Conservation (phyloP, 2,797 vertebrate species). For the Tinamus major region DNA sequence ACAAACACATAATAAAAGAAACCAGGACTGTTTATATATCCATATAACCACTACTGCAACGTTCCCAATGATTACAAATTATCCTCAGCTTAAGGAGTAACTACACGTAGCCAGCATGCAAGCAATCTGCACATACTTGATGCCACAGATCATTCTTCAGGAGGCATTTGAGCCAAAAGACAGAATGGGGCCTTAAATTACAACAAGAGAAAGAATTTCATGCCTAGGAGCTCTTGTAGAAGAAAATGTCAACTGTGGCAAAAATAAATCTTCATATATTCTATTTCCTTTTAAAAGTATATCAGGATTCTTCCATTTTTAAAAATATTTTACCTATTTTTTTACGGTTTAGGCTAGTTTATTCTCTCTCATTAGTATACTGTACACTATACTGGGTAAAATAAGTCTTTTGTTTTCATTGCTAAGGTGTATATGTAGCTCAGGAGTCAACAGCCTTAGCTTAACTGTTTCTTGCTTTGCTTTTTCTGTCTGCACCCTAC, state of each 20-base stretch:
- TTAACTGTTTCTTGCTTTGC: background rate
- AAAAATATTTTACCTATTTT: background rate
- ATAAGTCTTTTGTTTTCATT: background rate
- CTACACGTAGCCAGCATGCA: background rate
- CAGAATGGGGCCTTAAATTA: background rate
- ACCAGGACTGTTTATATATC: background rate
- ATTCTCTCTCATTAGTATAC: background rate
- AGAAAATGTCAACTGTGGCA: background rate
- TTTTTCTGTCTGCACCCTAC: constrained; percentile 40
- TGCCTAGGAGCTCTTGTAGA: background rate
- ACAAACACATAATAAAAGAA: background rate
- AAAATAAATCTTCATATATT: background rate
- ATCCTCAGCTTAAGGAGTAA: background rate
- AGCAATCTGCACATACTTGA: background rate
- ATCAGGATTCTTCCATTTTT: background rate
- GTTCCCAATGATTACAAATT: background rate
- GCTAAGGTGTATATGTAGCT: background rate
- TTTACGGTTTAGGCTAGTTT: background rate
- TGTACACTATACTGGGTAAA: background rate
- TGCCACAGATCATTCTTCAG: background rate
- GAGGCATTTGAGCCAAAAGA: background rate
- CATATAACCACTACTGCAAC: background rate
- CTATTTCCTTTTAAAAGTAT: background rate
- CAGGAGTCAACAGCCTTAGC: background rate
- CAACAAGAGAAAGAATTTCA: background rate